phyloP scores from a whole-genome alignment of 2,113 vertebrate genomes.

The Cephalopholis sonnerati region DNA sequence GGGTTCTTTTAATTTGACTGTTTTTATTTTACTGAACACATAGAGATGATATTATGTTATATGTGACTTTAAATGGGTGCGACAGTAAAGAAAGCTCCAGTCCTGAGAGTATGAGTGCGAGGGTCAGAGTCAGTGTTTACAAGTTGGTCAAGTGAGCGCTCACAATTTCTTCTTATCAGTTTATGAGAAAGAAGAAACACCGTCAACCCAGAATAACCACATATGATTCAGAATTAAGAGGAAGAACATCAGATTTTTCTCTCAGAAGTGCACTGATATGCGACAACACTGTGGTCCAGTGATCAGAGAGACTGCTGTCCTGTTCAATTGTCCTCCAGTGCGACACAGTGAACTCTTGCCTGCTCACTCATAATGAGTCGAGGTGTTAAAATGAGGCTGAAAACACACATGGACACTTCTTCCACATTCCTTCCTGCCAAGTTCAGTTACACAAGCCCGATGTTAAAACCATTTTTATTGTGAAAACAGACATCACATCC shows the following conservation, averaged over 20 bases:
- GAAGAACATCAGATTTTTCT: neutral
- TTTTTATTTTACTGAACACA: neutral
- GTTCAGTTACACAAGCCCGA: conserved; percentile 28
- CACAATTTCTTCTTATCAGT: neutral
- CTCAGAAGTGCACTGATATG: neutral
- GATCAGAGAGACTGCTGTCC: conserved; percentile 11
- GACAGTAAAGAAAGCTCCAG: neutral
- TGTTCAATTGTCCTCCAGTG: conserved; percentile 14
- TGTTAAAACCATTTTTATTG: conserved; percentile 24
- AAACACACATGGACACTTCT: conserved; percentile 31
- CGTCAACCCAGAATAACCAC: neutral
- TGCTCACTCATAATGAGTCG: conserved; percentile 10
- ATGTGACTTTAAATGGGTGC: neutral
- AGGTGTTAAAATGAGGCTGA: conserved; percentile 37
- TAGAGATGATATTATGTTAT: neutral
- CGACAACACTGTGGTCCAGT: neutral
- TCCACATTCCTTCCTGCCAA: conserved; percentile 13
- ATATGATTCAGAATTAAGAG: neutral
- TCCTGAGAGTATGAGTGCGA: neutral
- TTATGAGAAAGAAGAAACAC: neutral
- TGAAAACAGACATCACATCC: conserved; percentile 43
- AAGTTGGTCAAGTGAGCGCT: neutral
- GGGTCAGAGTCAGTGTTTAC: neutral
- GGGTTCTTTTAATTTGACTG: neutral
- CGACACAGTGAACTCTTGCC: conserved; percentile 18